Evolutionary conservation across 2,797 vertebrate species (phyloP).

Genomic region (Columba guinea): DNA sequence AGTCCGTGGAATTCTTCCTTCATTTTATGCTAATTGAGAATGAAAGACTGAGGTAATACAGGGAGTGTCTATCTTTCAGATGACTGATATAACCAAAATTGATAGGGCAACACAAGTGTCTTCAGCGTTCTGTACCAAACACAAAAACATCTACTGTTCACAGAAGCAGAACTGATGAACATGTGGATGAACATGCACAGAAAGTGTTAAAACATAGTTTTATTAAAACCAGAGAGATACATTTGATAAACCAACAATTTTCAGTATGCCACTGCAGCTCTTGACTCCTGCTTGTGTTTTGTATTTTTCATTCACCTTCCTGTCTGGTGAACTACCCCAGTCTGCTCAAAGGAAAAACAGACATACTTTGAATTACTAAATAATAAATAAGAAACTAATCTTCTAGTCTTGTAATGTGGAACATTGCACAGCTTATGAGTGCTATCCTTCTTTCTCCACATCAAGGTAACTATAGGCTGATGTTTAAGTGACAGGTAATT

Average conservation of each 20-base stretch:
- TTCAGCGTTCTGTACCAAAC: neutral
- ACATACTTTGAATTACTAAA: neutral
- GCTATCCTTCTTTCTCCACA: neutral
- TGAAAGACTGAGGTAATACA: neutral
- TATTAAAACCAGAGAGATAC: neutral
- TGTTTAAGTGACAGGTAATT: neutral
- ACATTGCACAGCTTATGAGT: neutral
- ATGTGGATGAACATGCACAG: rapidly evolving
- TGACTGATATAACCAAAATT: neutral
- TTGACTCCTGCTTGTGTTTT: neutral
- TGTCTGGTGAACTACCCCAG: neutral
- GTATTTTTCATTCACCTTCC: neutral
- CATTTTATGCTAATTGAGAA: neutral
- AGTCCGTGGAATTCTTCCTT: neutral
- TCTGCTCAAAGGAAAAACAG: neutral
- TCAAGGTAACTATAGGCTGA: neutral
- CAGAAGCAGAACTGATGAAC: neutral
- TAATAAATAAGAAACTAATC: neutral
- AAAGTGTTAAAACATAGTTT: neutral
- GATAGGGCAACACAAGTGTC: neutral
- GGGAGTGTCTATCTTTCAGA: neutral
- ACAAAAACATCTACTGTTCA: neutral
- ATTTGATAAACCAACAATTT: neutral
- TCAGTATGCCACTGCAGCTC: neutral
- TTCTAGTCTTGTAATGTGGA: neutral